Percentiles rank a stretch among this genome's conserved stretches.
Conservation (phyloP, 2,888 invertebrate species). For the Lamproptera curius region DNA sequence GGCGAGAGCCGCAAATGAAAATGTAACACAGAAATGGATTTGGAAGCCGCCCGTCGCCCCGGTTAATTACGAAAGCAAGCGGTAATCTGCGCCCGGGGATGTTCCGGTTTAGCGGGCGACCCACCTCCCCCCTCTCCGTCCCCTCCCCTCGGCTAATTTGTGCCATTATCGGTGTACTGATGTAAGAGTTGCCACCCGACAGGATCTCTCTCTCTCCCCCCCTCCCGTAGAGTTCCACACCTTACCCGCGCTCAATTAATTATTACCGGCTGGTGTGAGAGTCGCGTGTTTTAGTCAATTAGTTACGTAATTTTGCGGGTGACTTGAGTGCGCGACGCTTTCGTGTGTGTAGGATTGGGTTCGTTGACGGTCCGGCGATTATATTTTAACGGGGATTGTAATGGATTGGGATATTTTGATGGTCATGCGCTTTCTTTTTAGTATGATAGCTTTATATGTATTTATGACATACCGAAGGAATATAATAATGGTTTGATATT, state of each 20-base stretch:
- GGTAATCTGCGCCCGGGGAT: conserved; percentile 78
- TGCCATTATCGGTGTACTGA: conserved; percentile 79
- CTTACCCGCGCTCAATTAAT: conserved; percentile 73
- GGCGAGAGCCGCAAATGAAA: conserved; percentile 74
- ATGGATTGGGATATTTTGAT: too few relatives aligned
- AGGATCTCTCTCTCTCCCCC: conserved; percentile 41
- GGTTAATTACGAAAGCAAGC: conserved; percentile 79
- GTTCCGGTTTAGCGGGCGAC: conserved; percentile 71
- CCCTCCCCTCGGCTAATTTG: conserved; percentile 76
- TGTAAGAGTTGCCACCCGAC: conserved; percentile 74
- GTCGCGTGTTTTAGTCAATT: conserved; percentile 79
- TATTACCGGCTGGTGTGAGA: conserved; percentile 76
- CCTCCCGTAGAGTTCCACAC: conserved; percentile 42
- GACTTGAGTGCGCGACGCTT: conserved; percentile 73
- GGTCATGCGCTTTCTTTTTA: too few relatives aligned
- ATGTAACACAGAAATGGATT: conserved; percentile 79
- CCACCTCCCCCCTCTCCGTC: conserved; percentile 45
- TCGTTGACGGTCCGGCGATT: too few relatives aligned
- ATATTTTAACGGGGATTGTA: too few relatives aligned
- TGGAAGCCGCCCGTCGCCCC: conserved; percentile 78
- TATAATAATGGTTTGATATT: too few relatives aligned
- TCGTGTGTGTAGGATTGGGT: too few relatives aligned
- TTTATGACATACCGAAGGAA: too few relatives aligned
- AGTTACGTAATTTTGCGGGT: conserved; percentile 78
- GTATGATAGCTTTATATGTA: too few relatives aligned